These are phyloP conservation scores for Erinaceus europaeus DNA, from an alignment of 2,113 vertebrate species.

Conservation along the genomic window DNA sequence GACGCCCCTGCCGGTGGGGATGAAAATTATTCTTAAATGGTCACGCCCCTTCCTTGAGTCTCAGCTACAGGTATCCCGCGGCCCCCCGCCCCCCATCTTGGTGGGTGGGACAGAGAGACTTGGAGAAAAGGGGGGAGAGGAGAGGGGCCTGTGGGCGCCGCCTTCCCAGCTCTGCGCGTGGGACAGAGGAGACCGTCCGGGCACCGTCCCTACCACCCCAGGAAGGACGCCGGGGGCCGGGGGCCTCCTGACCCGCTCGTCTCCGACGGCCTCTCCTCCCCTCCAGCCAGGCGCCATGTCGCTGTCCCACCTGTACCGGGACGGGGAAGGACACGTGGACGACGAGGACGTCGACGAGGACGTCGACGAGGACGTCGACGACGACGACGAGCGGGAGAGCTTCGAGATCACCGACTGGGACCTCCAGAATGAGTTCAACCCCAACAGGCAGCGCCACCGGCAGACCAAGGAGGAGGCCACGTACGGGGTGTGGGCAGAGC, in stretches of 20 bases:
- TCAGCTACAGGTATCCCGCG: accelerated
- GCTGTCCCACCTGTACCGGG: constrained; percentile 94
- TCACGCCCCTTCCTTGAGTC: neutral
- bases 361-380: constrained; percentile 89
- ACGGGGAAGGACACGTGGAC: constrained; percentile 84
- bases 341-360: constrained; percentile 84
- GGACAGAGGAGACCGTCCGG: neutral
- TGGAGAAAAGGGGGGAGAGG: no score
- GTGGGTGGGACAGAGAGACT: accelerated
- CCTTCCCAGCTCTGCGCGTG: accelerated
- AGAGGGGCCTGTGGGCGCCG: no score
- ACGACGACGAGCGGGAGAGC: constrained; percentile 90
- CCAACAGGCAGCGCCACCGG: constrained; percentile 91
- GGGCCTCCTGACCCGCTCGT: no score
- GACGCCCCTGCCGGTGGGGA: no score
- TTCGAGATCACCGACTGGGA: constrained; percentile 99
- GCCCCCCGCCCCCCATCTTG: neutral
- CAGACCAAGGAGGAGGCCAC: constrained; percentile 96
- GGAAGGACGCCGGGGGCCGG: no score
- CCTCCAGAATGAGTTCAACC: constrained; percentile 97
- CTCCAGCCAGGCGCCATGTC: constrained; percentile 84
- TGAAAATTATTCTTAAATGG: no score
- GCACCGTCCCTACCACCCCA: no score
- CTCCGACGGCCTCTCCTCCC: neutral
- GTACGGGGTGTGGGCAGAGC: constrained; percentile 96